These are phyloP conservation scores for Venustoraphidia nigricollis DNA, from an alignment of 2,888 invertebrate species.

Conservation along the genomic window DNA sequence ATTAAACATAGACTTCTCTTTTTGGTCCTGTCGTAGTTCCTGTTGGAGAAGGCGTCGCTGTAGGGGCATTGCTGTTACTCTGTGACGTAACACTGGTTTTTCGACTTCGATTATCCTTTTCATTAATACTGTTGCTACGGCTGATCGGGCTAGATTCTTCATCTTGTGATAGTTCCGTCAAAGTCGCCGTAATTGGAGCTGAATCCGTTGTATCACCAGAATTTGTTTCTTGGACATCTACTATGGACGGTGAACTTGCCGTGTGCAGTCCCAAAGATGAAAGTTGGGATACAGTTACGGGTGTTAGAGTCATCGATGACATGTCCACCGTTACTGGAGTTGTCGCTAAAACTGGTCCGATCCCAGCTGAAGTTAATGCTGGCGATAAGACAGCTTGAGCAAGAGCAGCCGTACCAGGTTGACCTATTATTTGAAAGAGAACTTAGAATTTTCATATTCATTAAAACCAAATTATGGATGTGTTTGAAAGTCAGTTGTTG, in stretches of 20 bases:
- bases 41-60: conserved; percentile 20
- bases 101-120: conserved; percentile 20
- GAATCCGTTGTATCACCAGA: background rate
- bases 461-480: background rate
- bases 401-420: conserved; percentile 59
- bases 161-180: conserved; percentile 13
- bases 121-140: conserved; percentile 18
- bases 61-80: conserved; percentile 19
- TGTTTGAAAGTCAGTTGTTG: too few species aligned
- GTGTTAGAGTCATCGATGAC: conserved; percentile 29
- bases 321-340: conserved; percentile 30
- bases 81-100: conserved; percentile 30
- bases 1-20: conserved; percentile 37
- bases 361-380: conserved; percentile 32
- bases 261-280: conserved; percentile 32
- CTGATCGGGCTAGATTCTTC: conserved; percentile 14
- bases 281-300: conserved; percentile 45
- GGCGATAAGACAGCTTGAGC: conserved; percentile 65
- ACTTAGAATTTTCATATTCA: conserved; percentile 10
- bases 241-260: conserved; percentile 16
- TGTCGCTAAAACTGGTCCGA: conserved; percentile 21
- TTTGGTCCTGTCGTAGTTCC: too few species aligned
- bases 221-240: too few species aligned
- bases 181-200: conserved; percentile 9
- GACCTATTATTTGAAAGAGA: conserved; percentile 25